Conservation (phyloP, 2,113 vertebrate genomes). For the Empidonax traillii region DNA sequence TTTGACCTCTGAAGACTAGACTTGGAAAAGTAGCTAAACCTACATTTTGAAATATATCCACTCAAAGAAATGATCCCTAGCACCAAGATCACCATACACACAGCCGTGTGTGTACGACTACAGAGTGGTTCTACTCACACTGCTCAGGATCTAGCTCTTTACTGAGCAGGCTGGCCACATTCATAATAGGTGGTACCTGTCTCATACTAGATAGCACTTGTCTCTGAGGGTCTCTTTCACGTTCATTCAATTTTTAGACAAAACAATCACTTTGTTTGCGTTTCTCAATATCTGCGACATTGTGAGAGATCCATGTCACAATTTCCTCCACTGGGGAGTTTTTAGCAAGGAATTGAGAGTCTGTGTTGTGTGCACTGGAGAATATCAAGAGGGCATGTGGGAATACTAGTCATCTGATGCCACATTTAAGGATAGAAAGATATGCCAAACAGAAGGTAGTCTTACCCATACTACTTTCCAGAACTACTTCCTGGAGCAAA, state of each 20-base stretch:
- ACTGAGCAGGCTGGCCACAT: not conserved
- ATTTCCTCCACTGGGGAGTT: not conserved
- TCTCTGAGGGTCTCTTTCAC: not conserved
- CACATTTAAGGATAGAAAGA: not conserved
- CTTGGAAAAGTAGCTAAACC: not conserved
- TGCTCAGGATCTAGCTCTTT: not conserved
- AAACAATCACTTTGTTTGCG: not conserved
- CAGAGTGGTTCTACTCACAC: not conserved
- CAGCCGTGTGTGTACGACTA: not conserved
- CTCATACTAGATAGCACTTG: not conserved
- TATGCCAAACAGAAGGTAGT: not conserved
- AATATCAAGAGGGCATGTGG: not conserved
- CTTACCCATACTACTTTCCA: not conserved
- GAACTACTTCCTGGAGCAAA: not conserved
- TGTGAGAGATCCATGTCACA: not conserved
- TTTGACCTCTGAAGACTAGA: not conserved
- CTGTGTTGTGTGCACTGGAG: not conserved
- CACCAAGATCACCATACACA: not conserved
- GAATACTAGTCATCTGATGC: not conserved
- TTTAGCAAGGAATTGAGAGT: not conserved
- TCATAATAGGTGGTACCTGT: not conserved
- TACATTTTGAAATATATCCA: not conserved
- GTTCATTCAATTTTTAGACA: not conserved
- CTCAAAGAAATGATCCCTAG: not conserved
- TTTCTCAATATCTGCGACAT: not conserved